These are phyloP conservation scores for Dryadula phaetusa DNA, from an alignment of 2,888 invertebrate genomes.

Conservation along the genomic window DNA sequence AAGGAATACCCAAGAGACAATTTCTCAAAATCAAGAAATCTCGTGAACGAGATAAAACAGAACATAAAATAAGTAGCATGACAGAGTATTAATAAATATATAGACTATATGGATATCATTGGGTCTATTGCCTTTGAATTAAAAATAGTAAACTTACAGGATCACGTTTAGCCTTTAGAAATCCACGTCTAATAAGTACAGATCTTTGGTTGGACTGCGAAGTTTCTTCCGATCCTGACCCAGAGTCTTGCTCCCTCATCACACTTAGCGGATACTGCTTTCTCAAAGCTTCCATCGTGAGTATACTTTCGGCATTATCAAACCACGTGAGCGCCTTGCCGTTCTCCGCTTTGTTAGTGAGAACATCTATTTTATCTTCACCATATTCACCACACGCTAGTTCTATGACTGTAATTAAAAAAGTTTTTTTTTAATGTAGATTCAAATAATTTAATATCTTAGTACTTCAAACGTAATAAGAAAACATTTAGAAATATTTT, in stretches of 20 bases:
- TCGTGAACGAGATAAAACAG: no score
- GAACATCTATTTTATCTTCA: slow-evolving; percentile 87
- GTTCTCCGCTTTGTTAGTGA: slow-evolving; percentile 88
- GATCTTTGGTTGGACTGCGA: slow-evolving; percentile 88
- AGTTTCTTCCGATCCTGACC: slow-evolving; percentile 86
- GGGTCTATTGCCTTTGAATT: no score
- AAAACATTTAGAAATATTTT: no score
- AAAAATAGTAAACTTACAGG: slow-evolving; percentile 72
- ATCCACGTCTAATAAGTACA: slow-evolving; percentile 88
- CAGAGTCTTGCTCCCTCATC: slow-evolving; percentile 68
- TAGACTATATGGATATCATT: no score
- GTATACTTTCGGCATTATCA: slow-evolving; percentile 81
- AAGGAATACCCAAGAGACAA: no score
- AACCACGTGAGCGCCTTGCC: slow-evolving; percentile 89
- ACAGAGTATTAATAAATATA: no score
- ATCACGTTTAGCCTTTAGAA: slow-evolving; percentile 90
- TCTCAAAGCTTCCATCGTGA: slow-evolving; percentile 84
- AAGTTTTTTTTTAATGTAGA: no score
- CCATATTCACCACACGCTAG: slow-evolving; percentile 96
- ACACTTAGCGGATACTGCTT: slow-evolving; percentile 81
- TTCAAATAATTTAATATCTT: no score
- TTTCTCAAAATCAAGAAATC: no score
- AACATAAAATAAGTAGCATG: no score
- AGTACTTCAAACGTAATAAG: no score
- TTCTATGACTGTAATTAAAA: slow-evolving; percentile 90